Percentiles rank a stretch among this genome's conserved stretches.
These are phyloP conservation scores for Drosophila sechellia DNA, from an alignment of 1,140 invertebrate species.

Conservation along the genomic window DNA sequence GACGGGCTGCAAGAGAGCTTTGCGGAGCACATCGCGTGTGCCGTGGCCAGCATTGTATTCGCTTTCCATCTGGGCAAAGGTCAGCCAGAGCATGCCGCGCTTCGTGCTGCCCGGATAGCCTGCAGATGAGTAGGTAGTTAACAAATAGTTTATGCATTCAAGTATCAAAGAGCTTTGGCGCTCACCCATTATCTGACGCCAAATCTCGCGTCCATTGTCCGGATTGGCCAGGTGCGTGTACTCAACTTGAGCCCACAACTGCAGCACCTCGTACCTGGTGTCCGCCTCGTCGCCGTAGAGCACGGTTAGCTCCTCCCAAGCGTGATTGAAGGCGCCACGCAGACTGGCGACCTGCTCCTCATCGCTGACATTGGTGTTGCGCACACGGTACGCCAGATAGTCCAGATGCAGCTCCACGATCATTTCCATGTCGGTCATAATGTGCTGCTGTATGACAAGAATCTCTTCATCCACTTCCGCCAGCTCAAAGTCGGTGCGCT, in stretches of 20 bases:
- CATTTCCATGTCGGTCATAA: slow-evolving; percentile 12
- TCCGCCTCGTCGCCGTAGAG: slow-evolving; percentile 74
- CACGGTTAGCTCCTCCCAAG: slow-evolving; percentile 67
- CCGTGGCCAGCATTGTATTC: slow-evolving; percentile 31
- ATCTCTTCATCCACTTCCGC: slow-evolving; percentile 30
- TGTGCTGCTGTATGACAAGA: slow-evolving; percentile 4
- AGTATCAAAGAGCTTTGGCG: neutral
- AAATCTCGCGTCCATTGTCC: slow-evolving; percentile 48
- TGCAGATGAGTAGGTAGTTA: neutral
- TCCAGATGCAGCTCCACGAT: slow-evolving; percentile 59
- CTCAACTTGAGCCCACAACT: slow-evolving; percentile 78
- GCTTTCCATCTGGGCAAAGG: slow-evolving; percentile 56
- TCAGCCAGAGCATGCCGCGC: slow-evolving; percentile 43
- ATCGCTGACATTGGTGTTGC: slow-evolving; percentile 9
- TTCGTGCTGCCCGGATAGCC: slow-evolving; percentile 58
- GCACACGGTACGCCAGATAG: slow-evolving; percentile 58
- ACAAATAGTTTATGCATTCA: no score
- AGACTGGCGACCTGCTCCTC: slow-evolving; percentile 40
- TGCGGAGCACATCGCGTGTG: slow-evolving; percentile 7
- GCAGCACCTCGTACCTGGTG: slow-evolving; percentile 70
- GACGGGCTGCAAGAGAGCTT: slow-evolving; percentile 39
- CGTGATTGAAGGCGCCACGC: slow-evolving; percentile 55
- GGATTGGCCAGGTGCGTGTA: slow-evolving; percentile 54
- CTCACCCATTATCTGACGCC: slow-evolving; percentile 74
- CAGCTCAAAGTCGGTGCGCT: neutral